Evolutionary conservation across 1,140 invertebrate genomes (phyloP).

Genomic region (Orchesella cincta): DNA sequence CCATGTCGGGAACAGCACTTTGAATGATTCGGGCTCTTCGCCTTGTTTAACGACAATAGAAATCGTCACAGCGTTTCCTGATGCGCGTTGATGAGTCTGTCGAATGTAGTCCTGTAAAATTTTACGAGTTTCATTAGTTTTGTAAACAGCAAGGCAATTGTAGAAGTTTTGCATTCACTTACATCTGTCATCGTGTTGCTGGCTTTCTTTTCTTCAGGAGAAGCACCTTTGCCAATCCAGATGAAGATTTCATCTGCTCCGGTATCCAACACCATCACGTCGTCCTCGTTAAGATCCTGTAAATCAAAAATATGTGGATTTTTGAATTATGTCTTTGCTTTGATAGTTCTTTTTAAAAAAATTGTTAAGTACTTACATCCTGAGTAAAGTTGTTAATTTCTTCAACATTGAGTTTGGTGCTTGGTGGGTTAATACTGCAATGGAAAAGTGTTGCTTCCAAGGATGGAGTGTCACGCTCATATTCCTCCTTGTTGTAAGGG

Average conservation of each 20-base stretch:
- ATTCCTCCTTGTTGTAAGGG: slow-evolving; percentile 60
- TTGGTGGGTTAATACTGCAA: slow-evolving; percentile 62
- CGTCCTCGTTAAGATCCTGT: slow-evolving; percentile 74
- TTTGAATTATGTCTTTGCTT: background rate
- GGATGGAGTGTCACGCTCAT: slow-evolving; percentile 54
- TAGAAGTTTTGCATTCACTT: slow-evolving; percentile 40
- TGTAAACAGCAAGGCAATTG: background rate
- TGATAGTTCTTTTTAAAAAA: background rate
- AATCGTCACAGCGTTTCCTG: slow-evolving; percentile 64
- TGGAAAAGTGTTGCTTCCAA: slow-evolving; percentile 66
- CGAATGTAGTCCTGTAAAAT: slow-evolving; percentile 65
- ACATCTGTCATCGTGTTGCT: slow-evolving; percentile 65
- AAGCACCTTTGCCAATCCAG: slow-evolving; percentile 74
- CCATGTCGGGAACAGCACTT: slow-evolving; percentile 70
- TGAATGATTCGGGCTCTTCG: slow-evolving; percentile 69
- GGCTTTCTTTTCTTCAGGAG: slow-evolving; percentile 66
- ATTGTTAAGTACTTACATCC: slow-evolving; percentile 53
- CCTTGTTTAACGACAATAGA: slow-evolving; percentile 65
- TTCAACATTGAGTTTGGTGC: slow-evolving; percentile 67
- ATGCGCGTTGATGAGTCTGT: slow-evolving; percentile 59
- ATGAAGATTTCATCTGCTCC: slow-evolving; percentile 73
- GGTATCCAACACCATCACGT: slow-evolving; percentile 72
- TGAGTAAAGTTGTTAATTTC: slow-evolving; percentile 68
- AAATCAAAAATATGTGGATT: slow-evolving; percentile 33
- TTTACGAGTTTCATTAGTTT: background rate